Evolutionary conservation across 2,113 vertebrate species (phyloP).

Genomic region (Capreolus pygargus): DNA sequence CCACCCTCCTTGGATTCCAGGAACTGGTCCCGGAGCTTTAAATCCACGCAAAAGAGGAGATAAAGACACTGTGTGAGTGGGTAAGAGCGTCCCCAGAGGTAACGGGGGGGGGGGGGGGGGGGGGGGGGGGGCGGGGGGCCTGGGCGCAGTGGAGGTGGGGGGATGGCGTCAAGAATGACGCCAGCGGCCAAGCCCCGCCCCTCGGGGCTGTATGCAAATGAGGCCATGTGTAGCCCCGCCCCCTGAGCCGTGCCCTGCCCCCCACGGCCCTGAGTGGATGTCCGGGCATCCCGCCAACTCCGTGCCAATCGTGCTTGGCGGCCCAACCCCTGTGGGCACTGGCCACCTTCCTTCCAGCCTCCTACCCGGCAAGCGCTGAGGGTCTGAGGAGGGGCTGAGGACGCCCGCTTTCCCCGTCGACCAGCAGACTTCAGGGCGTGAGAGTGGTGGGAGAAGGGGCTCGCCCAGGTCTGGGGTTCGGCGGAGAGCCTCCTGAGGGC

Average conservation of each 20-base stretch:
- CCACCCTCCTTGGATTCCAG: neutral
- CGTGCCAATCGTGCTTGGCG: neutral
- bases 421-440: neutral
- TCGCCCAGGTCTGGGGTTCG: neutral
- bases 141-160: fast-evolving
- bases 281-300: neutral
- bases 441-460: neutral
- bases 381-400: neutral
- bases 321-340: neutral
- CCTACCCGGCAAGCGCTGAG: neutral
- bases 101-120: fast-evolving
- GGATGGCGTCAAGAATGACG: fast-evolving
- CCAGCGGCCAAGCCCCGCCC: neutral
- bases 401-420: neutral
- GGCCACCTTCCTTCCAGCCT: neutral
- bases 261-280: neutral
- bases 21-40: neutral
- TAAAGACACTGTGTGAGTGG: neutral
- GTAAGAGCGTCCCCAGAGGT: neutral
- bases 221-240: neutral
- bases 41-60: neutral
- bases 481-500: neutral
- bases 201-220: neutral
- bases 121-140: fast-evolving
- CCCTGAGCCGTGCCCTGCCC: fast-evolving